Evolutionary conservation across 64 coral and sea anemone genomes (phyloP), one percentile per base, ranked within the genome.

Genomic region (Platygyra sinensis): DNA sequence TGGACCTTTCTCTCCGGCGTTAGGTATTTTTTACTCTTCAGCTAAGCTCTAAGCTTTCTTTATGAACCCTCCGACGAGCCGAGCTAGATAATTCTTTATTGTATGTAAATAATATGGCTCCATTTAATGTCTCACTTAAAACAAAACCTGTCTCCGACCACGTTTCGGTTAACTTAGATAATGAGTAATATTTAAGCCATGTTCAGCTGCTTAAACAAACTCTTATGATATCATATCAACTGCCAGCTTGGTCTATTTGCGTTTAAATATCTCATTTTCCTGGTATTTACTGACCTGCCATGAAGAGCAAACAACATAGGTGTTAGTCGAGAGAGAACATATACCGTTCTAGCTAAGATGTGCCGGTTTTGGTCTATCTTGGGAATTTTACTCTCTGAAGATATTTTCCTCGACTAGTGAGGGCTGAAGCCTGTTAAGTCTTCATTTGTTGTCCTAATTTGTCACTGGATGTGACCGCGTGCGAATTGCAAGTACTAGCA

Each of bases 161-260:
- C 81, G 81, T 85, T 85, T 85, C 39, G 62, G 62, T 85, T 51
- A 85, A 85, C 81, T 71, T 72, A 50, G 24, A 85, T 85, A 72
- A 85, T 46, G 63, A 67, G 62, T 24, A 64, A 85, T 29, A 85
- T 85, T 72, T 71, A 39, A 71, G 81, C 27, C 62, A 25, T 27
- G 62, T 72, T 71, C 81, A 85, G 81, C 81, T 85, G 81, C 30
- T 85, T 85, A 85, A 85, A 85, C 42, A 85, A 51, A 24, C 81
- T 71, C 81, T 85, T 85, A 29, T 52, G 81, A 50, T 64, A 85
- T 72, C 38, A 71, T 85, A 85, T 85, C 81, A 50, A 12, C 20
- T 10, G 22, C 61, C 63, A 71, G 33, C 32, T 71, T 85, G 6
- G 69, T 52, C 20, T 85, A 72, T 85, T 85, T 85, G 81, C 81